phyloP scores from a whole-genome alignment of 2,113 vertebrate species.

The Gracilinanus agilis region DNA sequence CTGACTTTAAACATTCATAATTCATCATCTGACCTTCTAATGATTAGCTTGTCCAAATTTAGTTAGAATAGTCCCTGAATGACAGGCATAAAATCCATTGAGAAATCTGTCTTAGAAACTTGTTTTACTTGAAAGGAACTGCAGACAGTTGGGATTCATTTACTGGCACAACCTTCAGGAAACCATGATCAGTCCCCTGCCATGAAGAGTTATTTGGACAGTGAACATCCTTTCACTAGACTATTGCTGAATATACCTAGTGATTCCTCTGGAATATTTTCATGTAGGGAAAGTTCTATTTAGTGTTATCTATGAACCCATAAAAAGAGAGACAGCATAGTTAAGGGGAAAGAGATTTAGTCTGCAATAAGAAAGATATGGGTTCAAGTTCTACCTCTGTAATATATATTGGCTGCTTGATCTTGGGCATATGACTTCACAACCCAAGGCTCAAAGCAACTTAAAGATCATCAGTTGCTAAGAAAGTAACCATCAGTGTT shows the following conservation, averaged over 20 bases:
- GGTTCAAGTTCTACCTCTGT: background rate
- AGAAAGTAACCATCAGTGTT: background rate
- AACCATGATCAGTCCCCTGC: background rate
- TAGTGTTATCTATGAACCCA: background rate
- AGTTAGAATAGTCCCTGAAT: background rate
- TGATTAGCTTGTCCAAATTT: background rate
- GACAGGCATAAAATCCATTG: background rate
- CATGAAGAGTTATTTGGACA: background rate
- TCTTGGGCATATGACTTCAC: background rate
- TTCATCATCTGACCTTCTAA: background rate
- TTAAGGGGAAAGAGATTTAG: background rate
- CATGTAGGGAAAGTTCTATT: background rate
- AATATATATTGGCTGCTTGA: background rate
- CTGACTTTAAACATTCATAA: background rate
- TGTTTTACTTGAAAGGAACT: background rate
- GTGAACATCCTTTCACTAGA: background rate
- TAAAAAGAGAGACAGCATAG: background rate
- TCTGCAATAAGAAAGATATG: background rate
- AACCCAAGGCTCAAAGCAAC: background rate
- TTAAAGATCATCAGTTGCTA: background rate
- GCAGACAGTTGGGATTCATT: background rate
- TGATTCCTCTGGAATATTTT: background rate
- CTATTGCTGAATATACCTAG: background rate
- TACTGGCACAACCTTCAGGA: background rate
- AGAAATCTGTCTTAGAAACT: background rate